These are phyloP conservation scores for Phenganax subtilis DNA, from an alignment of 92 coral and sea anemone species.

Conservation along the genomic window DNA sequence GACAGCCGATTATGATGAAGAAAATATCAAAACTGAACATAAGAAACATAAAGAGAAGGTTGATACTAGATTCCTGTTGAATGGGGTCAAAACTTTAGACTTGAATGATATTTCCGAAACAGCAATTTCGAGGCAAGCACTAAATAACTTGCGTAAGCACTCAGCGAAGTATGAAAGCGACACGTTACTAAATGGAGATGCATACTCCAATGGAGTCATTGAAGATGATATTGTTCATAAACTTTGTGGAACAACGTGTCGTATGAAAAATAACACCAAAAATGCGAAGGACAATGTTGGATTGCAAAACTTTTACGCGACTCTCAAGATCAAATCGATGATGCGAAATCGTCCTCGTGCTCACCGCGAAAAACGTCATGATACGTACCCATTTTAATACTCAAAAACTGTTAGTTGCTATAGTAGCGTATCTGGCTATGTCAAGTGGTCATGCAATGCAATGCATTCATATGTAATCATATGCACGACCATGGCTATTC, in stretches of 20 bases:
- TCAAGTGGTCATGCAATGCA: neutral
- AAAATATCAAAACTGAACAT: neutral
- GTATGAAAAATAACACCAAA: neutral
- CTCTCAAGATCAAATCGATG: constrained; percentile 11
- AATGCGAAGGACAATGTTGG: constrained; percentile 11
- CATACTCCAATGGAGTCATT: neutral
- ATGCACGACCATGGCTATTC: too few relatives aligned
- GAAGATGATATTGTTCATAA: neutral
- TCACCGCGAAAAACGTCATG: constrained; percentile 14
- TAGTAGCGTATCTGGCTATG: neutral
- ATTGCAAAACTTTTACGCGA: constrained; percentile 26
- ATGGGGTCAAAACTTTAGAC: neutral
- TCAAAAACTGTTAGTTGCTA: neutral
- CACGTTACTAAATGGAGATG: neutral
- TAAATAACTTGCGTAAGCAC: neutral
- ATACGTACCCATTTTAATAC: constrained; percentile 27
- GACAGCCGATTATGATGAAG: neutral
- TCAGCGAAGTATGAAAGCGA: constrained; percentile 1
- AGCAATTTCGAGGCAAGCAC: too few relatives aligned
- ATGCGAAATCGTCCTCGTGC: constrained; percentile 33
- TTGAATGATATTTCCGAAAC: neutral
- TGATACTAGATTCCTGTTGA: neutral
- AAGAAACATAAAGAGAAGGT: neutral
- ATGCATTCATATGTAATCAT: too few relatives aligned
- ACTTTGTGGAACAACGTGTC: neutral